Base-by-base conservation (phyloP, 2,113 vertebrate genomes). In the Hoplias malabaricus region DNA sequence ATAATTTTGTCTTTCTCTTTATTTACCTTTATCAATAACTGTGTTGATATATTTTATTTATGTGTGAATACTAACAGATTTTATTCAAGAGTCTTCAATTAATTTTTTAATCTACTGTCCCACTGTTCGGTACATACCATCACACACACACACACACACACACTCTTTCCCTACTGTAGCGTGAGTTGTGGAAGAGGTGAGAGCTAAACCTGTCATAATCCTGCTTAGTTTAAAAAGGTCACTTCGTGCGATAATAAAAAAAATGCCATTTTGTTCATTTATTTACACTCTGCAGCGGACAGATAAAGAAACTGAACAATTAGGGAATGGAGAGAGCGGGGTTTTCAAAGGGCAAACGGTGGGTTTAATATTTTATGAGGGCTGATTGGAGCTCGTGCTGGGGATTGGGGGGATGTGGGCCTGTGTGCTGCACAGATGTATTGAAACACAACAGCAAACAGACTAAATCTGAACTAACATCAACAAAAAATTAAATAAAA, bases 131-230 rank as follows among this genome's bases (percentile, higher is more conserved):
- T 1, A 3, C 56, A 59, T 16, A n/a, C 21, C 59, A 75, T 23
- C n/a, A 63, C 42, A n/a, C 25, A 3, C 23, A 21, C 10, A 34
- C 19, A 34, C n/a, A 63, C 42, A n/a, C 25, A 3, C 23, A 21
- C 10, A 34, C 19, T 33, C 1, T 12, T 23, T 61, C 43, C 46
- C 12, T 48, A 27, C 59, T 16, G 40, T 46, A 13, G 36, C 31
- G n/a, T 59, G 66, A 76, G 87, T 87, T 92, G 86, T 89, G 90
- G 93, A 93, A 92, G 90, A 73, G 63, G 75, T 69, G 54, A 79
- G 93, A 95, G 94, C 94, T 94, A 94, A 95, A 95, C 93, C 89
- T 92, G 90, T 93, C 93, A 94, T 94, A 94, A 94, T 94, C 93
- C 93, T 89, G 91, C 92, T 93, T 66, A 69, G 61, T 77, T 95